phyloP scores from a whole-genome alignment of 2,113 vertebrate species.

The Kobus ellipsiprymnus region DNA sequence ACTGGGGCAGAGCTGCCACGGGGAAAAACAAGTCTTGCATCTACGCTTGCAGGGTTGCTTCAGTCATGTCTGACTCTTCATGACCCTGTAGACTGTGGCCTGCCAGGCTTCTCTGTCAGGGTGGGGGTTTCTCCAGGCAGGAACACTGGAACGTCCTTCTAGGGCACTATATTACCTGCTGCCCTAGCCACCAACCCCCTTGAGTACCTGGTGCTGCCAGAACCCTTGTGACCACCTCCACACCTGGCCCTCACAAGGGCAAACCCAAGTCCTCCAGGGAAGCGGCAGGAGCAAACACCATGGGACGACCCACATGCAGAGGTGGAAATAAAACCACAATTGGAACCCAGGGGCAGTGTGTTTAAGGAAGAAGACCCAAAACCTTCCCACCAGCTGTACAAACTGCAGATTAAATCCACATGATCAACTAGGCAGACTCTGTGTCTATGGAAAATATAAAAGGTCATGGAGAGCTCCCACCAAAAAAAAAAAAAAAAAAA shows the following conservation, averaged over 20 bases:
- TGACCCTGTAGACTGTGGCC: background rate
- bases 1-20: background rate
- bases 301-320: background rate
- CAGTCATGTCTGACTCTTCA: background rate
- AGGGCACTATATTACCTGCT: background rate
- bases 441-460: background rate
- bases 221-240: background rate
- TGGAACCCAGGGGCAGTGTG: background rate
- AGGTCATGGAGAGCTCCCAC: background rate
- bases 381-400: background rate
- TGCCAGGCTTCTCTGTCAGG: background rate
- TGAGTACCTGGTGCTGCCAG: background rate
- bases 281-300: background rate
- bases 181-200: background rate
- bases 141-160: background rate
- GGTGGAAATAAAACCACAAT: background rate
- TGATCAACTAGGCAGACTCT: background rate
- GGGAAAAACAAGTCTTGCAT: background rate
- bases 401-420: background rate
- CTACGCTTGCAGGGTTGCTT: accelerated
- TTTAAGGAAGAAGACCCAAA: background rate
- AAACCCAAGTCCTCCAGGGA: background rate
- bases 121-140: background rate
- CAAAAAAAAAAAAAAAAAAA: background rate
- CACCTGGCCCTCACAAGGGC: accelerated